Evolutionary conservation across 2,888 invertebrate genomes (phyloP), one percentile per base, ranked within the genome.

Genomic region (Drosophila vallismaia): DNA sequence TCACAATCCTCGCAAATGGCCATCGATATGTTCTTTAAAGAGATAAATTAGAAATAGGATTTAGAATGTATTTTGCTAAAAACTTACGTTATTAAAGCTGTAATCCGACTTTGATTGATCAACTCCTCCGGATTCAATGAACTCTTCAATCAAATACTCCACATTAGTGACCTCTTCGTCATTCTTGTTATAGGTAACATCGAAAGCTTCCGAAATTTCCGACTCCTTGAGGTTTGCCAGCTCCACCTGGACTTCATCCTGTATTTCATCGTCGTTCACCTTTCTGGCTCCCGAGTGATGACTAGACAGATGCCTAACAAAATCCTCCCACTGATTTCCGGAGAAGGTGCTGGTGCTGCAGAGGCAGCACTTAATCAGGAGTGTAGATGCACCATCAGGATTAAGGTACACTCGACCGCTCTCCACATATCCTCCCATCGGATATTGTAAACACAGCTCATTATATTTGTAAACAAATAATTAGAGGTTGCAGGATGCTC

Each of bases 371-470:
- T 74, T 75, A 5, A 77, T 77, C 0, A 63, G 1, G 24, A 75
- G 28, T 24, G 36, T 48, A 7, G 10, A 24, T 8, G 36, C 42
- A 5, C 51, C 64, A 2, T 31, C 46, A 8, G 45, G 10, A 7
- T 64, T 75, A 19, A 80, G 62, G 50, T 78, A 78, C 3, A 81
- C 55, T 5, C 57, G 60, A 3, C 64, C 79, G 26, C 64, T 56
- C 50, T 81, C 71, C 24, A 68, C 44, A 49, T 67, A 72, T 1
- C 24, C 44, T 4, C 44, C 24, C 44, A 44, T 44, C 4, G 19
- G 7, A 42, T 8, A 42, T 19, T 19, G 40, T 19, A 19, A 8
- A 42, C 14, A 42, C n/a, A 36, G 6, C 6, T 6, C 14, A 8
- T 14, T n/a, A 19, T 8, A 19, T 5, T 36, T 42, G 40, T 42